Base-by-base conservation (phyloP, 2,113 vertebrate genomes). In the Colinus virginianus region DNA sequence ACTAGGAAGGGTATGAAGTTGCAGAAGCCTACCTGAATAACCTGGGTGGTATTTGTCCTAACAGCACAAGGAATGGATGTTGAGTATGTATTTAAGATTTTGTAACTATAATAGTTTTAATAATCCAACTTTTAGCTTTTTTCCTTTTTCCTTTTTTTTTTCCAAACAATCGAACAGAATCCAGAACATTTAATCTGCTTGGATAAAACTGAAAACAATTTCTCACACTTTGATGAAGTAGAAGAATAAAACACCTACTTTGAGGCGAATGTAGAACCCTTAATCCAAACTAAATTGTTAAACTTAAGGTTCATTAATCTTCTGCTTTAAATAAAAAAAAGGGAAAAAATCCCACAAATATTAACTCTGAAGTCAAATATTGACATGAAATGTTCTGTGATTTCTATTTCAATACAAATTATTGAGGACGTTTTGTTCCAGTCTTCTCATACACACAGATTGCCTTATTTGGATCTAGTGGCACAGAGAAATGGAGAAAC, bases 61-160 rank as follows among this genome's bases (percentile, higher is more conserved):
- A 12, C 6, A 76, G 30, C 18, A 58, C 16, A 23, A 46, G 0
- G 13, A 51, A 43, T 1, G 3, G 8, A 32, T 1, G 0, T 19
- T 40, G 25, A 28, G 25, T 26, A 26, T 4, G 11, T 23, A 30
- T 38, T 82, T 70, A 18, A 55, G 38, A 55, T 59, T 32, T 43
- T 56, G 30, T 90, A 67, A 38, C 11, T 34, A 67, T 17, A 78
- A 46, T 10, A 78, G 13, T 21, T 61, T 34, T 21, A 83, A 77
- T n/a, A 91, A 80, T 32, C 15, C 8, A 59, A 32, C 15, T 42
- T 79, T 14, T 38, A 74, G 12, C 7, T 63, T 75, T 84, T 77
- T 74, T 58, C 71, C 81, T 77, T 74, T 71, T 28, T 32, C 36
- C 36, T 49, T 26, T 53, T 48, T 48, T 48, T 48, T 7, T 12